These are phyloP conservation scores for Psittacara wagleri DNA, from an alignment of 2,113 vertebrate species.

Conservation along the genomic window DNA sequence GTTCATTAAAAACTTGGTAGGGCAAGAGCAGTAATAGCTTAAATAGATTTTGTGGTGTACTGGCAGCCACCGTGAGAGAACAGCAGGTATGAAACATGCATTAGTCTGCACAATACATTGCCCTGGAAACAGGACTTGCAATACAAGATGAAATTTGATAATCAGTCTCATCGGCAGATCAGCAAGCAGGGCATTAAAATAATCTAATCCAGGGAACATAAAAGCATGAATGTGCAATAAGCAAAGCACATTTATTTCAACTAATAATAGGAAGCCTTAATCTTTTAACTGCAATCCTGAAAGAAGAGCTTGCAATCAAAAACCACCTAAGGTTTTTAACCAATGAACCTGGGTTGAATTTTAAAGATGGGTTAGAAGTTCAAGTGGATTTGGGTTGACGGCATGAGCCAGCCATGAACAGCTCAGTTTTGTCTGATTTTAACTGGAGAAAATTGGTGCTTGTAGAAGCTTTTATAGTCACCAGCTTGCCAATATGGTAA, in stretches of 20 bases:
- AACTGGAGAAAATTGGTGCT: constrained; percentile 17
- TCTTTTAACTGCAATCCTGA: constrained; percentile 31
- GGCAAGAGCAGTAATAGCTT: constrained; percentile 2
- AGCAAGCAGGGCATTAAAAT: neutral
- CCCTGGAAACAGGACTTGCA: constrained; percentile 5
- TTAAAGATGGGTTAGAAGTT: constrained; percentile 53
- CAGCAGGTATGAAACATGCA: neutral
- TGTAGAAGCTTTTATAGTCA: constrained; percentile 9
- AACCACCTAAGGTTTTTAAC: constrained; percentile 1
- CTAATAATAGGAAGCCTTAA: constrained; percentile 34
- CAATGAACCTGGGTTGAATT: constrained; percentile 1
- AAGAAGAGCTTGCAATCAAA: constrained; percentile 27
- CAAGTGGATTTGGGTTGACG: constrained; percentile 23
- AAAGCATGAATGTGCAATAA: constrained; percentile 43
- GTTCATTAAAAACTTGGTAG: neutral
- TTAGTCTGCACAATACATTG: neutral
- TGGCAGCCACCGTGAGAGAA: neutral
- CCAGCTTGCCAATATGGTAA: constrained; percentile 40
- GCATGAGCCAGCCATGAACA: constrained; percentile 1
- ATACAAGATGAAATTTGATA: constrained; percentile 43
- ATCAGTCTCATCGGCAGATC: neutral
- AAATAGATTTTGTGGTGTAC: neutral
- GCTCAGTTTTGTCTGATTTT: constrained; percentile 36
- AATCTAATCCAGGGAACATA: constrained; percentile 24
- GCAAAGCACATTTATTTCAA: constrained; percentile 31